Percentiles rank a stretch among this genome's conserved stretches.
These are phyloP conservation scores for Spilosoma lubricipeda DNA, from an alignment of 2,888 invertebrate genomes.

Conservation along the genomic window DNA sequence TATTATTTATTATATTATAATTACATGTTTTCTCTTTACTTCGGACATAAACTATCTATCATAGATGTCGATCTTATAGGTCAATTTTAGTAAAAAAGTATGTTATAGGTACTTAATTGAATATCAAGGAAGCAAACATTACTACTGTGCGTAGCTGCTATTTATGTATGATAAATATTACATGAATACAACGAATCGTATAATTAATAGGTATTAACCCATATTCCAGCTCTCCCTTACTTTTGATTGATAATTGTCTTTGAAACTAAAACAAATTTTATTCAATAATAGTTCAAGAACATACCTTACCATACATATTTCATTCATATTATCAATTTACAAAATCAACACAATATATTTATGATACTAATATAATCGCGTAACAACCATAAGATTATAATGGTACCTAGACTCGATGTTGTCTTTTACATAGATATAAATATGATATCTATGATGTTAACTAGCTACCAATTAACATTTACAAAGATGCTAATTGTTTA, in stretches of 20 bases:
- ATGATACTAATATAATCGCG: not conserved
- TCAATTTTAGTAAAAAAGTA: not conserved
- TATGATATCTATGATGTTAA: not conserved
- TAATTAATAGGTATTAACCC: not conserved
- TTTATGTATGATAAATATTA: not conserved
- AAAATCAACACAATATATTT: not conserved
- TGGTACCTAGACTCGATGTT: slow-evolving; percentile 6
- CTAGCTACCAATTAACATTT: too few species aligned
- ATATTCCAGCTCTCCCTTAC: not conserved
- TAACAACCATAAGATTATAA: not conserved
- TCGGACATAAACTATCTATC: not conserved
- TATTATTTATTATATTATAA: too few species aligned
- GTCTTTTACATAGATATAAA: not conserved
- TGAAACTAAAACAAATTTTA: not conserved
- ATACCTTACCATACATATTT: not conserved
- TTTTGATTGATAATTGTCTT: not conserved
- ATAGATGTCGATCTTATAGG: not conserved
- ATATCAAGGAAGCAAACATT: not conserved
- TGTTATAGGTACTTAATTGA: not conserved
- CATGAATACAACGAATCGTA: too few species aligned
- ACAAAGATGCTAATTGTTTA: not conserved
- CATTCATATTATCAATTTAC: not conserved
- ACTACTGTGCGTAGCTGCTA: not conserved
- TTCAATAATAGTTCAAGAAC: too few species aligned
- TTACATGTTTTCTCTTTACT: too few species aligned